Conservation (phyloP, 1,140 invertebrate species). For the Leptinotarsa defecta region DNA sequence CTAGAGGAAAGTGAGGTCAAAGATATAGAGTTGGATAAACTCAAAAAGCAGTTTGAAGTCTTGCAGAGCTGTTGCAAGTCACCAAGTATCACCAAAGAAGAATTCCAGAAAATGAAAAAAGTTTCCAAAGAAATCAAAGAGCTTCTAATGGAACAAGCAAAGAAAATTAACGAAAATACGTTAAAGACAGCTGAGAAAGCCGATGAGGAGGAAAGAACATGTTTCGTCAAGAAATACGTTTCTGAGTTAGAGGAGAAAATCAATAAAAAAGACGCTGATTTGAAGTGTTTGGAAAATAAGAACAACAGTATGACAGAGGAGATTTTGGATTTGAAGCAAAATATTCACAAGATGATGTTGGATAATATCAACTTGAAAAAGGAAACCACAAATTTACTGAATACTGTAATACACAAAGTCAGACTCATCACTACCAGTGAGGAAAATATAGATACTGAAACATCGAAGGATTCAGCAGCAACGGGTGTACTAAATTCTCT, state of each 20-base stretch:
- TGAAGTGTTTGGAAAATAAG: constrained; percentile 3
- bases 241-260: background rate
- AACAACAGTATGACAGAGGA: background rate
- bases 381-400: constrained; percentile 4
- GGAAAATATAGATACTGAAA: background rate
- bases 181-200: background rate
- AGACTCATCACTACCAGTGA: background rate
- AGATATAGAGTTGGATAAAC: constrained; percentile 7
- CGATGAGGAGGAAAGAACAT: background rate
- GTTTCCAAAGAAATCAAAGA: constrained; percentile 9
- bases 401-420: background rate
- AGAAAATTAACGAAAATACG: background rate
- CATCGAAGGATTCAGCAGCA: background rate
- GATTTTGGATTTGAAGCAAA: background rate
- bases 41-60: constrained; percentile 2
- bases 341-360: constrained; percentile 3
- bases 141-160: background rate
- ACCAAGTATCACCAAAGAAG: background rate
- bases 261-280: background rate
- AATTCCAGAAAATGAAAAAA: constrained; percentile 6
- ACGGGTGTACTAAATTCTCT: constrained; percentile 19
- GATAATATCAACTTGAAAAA: constrained; percentile 14
- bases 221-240: background rate
- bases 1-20: background rate
- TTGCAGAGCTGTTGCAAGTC: background rate